Percentiles rank a stretch among this genome's conserved stretches.
These are phyloP conservation scores for Alfaro cultratus DNA, from an alignment of 2,797 vertebrate genomes.

Conservation along the genomic window DNA sequence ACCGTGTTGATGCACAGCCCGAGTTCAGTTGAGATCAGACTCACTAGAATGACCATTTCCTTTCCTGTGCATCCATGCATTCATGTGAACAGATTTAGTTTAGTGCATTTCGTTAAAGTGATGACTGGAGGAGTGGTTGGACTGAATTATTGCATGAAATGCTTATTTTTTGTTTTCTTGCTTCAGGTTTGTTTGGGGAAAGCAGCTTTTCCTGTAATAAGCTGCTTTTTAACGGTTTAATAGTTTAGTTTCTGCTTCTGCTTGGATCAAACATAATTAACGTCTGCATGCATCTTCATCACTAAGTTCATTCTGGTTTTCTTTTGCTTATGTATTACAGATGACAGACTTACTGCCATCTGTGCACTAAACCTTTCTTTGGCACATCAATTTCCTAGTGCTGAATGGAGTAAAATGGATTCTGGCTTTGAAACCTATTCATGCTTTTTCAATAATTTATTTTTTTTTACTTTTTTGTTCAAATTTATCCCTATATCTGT, in stretches of 20 bases:
- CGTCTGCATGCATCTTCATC: conserved; percentile 67
- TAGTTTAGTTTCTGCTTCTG: conserved; percentile 49
- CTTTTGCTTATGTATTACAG: conserved; percentile 15
- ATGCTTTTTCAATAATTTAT: conserved; percentile 26
- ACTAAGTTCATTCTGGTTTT: conserved; percentile 52
- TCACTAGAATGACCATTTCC: conserved; percentile 3
- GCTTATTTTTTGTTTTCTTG: background rate
- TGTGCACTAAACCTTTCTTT: conserved; percentile 23
- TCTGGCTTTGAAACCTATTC: conserved; percentile 38
- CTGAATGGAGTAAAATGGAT: conserved; percentile 18
- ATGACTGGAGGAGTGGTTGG: conserved; percentile 3
- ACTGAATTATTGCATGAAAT: conserved; percentile 34
- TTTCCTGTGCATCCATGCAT: conserved; percentile 7
- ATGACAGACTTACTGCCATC: conserved; percentile 16
- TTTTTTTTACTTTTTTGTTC: conserved; percentile 3
- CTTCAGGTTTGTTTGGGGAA: conserved; percentile 13
- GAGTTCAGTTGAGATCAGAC: conserved; percentile 3
- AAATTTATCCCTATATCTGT: conserved; percentile 29
- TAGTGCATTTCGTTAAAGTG: conserved; percentile 14
- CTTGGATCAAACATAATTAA: conserved; percentile 51
- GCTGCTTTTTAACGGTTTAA: conserved; percentile 27
- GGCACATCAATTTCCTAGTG: conserved; percentile 10
- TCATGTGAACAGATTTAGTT: conserved; percentile 1
- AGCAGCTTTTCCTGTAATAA: background rate
- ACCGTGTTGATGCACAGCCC: background rate